phyloP scores from a whole-genome alignment of 1,140 invertebrate genomes.

The Zaprionus lachaisei region DNA sequence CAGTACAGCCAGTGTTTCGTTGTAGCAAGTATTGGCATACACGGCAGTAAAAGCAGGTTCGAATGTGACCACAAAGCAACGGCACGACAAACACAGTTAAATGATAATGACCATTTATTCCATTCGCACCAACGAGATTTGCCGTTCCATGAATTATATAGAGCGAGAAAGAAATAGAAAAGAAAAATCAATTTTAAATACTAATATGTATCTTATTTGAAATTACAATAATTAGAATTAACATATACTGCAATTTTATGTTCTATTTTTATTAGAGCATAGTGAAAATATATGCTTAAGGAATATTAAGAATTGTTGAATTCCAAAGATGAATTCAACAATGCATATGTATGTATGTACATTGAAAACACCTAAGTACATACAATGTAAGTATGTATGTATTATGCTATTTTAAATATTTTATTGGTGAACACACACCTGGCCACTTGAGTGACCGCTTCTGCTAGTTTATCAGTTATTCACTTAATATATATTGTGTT shows the following conservation, averaged over 20 bases:
- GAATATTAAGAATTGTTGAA: background rate
- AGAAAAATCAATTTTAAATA: constrained; percentile 79
- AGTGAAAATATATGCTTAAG: background rate
- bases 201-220: constrained; percentile 60
- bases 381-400: constrained; percentile 23
- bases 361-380: constrained; percentile 4
- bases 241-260: background rate
- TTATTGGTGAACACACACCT: constrained; percentile 31
- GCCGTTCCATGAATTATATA: constrained; percentile 46
- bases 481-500: background rate
- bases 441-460: constrained; percentile 10
- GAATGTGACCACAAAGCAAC: constrained; percentile 46
- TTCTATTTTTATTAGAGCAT: background rate
- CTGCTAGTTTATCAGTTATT: constrained; percentile 6
- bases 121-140: constrained; percentile 61
- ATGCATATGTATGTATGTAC: background rate
- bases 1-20: constrained; percentile 59
- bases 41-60: constrained; percentile 56
- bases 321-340: background rate
- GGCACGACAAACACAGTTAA: constrained; percentile 52
- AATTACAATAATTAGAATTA: constrained; percentile 34
- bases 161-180: constrained; percentile 66
- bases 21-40: constrained; percentile 45
- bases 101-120: constrained; percentile 56
- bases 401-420: constrained; percentile 18